Evolutionary conservation across 2,888 invertebrate species (phyloP), one percentile per base, ranked within the genome.

Genomic region (Dinocampus coccinellae): DNA sequence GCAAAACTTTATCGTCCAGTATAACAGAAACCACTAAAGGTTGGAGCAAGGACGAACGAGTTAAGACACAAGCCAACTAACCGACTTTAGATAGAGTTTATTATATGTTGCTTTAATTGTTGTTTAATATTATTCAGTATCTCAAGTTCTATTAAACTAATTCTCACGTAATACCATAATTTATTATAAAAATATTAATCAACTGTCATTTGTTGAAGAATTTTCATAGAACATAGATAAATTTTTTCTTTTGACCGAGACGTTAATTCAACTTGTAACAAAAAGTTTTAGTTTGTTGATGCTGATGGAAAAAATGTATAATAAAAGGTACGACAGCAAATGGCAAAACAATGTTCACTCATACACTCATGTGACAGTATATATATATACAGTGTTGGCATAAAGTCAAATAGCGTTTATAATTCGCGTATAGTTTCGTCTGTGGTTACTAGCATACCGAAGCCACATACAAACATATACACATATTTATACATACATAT

Each of bases 381-480:
- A 55, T 24, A 22, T 55, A 47, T 24, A 10, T 22, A n/a, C 79
- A 79, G 80, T 80, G 79, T 81, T 84, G 85, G 85, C 85, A 83
- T 77, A 75, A 80, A 85, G 83, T 85, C 85, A 85, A 85, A 85
- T 82, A 78, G 81, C 83, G 81, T 84, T 83, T 79, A 84, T 85
- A 84, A 85, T 85, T 85, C 81, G 85, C 82, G 81, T 79, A 33
- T 39, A 81, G 81, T 81, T 83, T 82, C 36, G 52, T 69, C 29
- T 58, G 57, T 67, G 57, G 36, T 24, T n/a, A 24, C 16, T n/a
- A 42, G 34, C 6, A 57, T 24, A 64, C 57, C 29, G 33, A 66
- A 33, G 33, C 13, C 16, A 55, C 42, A 47, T 22, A 16, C 58
- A 6, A 60, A 33, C 60, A 33, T 24, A 34, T 60, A 10, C 16